Conservation (phyloP, 1,140 invertebrate genomes). For the Plutomurus gul region DNA sequence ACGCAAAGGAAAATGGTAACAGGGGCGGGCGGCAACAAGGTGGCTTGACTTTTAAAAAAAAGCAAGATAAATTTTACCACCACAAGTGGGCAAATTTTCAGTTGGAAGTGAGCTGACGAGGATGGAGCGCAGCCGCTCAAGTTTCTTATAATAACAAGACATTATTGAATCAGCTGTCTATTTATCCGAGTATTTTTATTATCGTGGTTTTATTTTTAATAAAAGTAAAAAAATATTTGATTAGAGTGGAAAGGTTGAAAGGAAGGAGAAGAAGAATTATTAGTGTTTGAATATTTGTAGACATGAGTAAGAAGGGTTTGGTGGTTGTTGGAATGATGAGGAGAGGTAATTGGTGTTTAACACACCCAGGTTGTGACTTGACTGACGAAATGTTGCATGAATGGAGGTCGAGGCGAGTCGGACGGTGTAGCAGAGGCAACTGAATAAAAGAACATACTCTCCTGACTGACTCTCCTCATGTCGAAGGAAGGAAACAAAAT, state of each 20-base stretch:
- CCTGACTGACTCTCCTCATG: no score
- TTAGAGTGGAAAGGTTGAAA: neutral
- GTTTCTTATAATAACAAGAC: neutral
- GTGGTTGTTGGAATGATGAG: neutral
- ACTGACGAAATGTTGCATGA: neutral
- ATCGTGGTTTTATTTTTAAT: neutral
- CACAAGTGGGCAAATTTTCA: conserved; percentile 33
- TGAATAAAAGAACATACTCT: no score
- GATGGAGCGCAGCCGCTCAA: conserved; percentile 27
- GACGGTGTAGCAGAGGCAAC: neutral
- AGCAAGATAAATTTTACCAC: neutral
- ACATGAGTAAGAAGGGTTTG: neutral
- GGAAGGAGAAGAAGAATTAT: neutral
- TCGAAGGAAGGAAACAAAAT: no score
- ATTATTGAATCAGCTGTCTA: no score
- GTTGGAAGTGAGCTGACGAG: conserved; percentile 33
- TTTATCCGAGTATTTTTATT: no score
- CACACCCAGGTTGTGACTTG: neutral
- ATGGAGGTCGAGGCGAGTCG: conserved; percentile 4
- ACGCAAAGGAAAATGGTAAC: no score
- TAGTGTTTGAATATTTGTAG: neutral
- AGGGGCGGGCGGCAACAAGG: no score
- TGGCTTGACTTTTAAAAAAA: no score
- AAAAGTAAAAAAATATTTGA: neutral
- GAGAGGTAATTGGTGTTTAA: neutral